These are phyloP conservation scores for Acrocephalus arundinaceus DNA, from an alignment of 2,113 vertebrate genomes.

Conservation along the genomic window DNA sequence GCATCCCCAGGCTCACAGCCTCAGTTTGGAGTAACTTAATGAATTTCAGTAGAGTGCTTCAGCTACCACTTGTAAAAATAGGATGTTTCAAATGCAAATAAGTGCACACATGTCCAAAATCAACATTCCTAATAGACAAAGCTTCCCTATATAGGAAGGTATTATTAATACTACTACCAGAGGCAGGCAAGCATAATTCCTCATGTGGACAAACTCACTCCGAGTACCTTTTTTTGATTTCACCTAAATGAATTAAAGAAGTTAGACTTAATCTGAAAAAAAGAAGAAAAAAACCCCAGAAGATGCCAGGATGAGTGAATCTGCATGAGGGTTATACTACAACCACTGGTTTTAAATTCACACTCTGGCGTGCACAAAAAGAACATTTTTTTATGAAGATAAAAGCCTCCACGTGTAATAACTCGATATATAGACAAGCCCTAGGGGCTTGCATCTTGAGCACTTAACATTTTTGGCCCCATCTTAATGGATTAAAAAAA, in stretches of 20 bases:
- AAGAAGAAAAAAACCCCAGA: not conserved
- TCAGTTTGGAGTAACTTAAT: not conserved
- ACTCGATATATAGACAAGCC: conserved; percentile 64
- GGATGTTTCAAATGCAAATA: not conserved
- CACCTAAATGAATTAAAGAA: not conserved
- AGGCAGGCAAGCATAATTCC: not conserved
- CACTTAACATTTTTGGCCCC: conserved; percentile 64
- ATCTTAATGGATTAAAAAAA: conserved; percentile 54
- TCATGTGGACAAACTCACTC: not conserved
- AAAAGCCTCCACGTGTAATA: conserved; percentile 66
- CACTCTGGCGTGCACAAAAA: conserved; percentile 46
- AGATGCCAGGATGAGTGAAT: not conserved
- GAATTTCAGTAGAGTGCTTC: not conserved
- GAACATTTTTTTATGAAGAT: conserved; percentile 50
- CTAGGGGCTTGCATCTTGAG: conserved; percentile 52
- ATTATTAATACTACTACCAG: not conserved
- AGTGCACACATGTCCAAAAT: not conserved
- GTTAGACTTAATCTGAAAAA: not conserved
- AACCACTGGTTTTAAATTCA: conserved; percentile 44
- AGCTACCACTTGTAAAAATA: not conserved
- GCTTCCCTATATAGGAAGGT: not conserved
- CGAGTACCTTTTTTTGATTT: not conserved
- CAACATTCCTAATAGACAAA: not conserved
- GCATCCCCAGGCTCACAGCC: not conserved
- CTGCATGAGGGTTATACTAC: not conserved